Conservation (phyloP, 2,113 vertebrate genomes). For the Picathartes gymnocephalus region DNA sequence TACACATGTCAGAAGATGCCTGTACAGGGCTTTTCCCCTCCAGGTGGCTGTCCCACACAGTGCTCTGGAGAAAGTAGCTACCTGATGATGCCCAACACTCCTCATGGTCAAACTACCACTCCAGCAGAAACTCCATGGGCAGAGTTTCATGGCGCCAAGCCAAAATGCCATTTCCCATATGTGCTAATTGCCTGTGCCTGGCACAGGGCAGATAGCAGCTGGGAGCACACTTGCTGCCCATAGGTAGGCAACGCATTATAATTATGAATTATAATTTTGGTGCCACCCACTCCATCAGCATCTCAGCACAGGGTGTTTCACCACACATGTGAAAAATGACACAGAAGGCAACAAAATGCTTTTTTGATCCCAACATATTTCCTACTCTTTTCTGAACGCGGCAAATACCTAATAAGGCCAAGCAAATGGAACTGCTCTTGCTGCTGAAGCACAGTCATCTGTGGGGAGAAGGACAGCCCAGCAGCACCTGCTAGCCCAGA, state of each 20-base stretch:
- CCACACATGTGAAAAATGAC: background rate
- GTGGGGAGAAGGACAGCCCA: background rate
- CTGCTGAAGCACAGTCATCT: background rate
- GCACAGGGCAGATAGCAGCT: background rate
- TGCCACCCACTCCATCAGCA: too few relatives aligned
- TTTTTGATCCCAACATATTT: background rate
- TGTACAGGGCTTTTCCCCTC: background rate
- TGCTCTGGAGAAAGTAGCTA: background rate
- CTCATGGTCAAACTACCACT: background rate
- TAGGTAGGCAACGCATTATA: background rate
- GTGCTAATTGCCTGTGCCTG: background rate
- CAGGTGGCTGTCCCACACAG: background rate
- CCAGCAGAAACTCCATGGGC: background rate
- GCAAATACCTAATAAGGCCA: background rate
- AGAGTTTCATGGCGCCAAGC: background rate
- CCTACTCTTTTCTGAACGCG: background rate
- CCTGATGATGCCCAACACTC: background rate
- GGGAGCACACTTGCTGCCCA: background rate
- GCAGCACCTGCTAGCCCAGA: background rate
- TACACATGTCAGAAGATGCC: background rate
- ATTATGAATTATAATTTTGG: background rate
- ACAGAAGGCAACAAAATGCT: background rate
- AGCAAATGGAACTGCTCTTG: fast-evolving
- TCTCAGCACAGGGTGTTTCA: background rate
- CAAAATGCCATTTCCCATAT: background rate